Base-by-base conservation (phyloP, 2,888 invertebrate genomes). In the Drosophila dives region DNA sequence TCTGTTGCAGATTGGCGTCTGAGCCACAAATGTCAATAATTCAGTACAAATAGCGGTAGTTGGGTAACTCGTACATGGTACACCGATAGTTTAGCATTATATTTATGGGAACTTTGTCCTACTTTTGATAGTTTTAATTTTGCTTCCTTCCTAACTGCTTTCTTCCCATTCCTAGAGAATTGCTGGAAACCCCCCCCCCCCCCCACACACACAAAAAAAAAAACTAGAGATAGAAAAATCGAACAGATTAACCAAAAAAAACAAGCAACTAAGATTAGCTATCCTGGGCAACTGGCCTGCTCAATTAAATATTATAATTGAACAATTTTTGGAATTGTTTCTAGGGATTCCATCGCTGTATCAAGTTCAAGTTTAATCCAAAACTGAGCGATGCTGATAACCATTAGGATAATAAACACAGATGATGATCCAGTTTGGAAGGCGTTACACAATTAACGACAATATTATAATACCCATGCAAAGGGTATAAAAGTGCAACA, bases 11-110 rank as follows among this genome's bases (percentile, higher is more conserved):
- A 83, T 83, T 83, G 83, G 81, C 81, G 80, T 77, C 81, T 81
- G 77, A 81, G 81, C 68, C 77, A 81, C 82, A 83, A 83, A 83
- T 83, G 82, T 83, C 82, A 83, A 83, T 83, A 83, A 83, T 83
- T 83, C 83, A 83, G 72, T 59, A 55, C 80, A 81, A 83, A 81
- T 81, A 80, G 80, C 82, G 81, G 75, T 81, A 66, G 79, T 80
- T 76, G 66, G 48, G 56, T 53, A 38, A 50, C 29, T 50, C 33
- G 23, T 42, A 48, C 20, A 53, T 11, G 61, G 33, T 12, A 45
- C 20, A 32, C 11, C 26, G 45, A 58, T 29, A 69, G 48, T n/a
- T 29, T n/a, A 11, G 23, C 58, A 58, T 32, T 69, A 36, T 68
- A 68, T 68, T 68, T 68, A 68, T 56, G 67, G 17, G 48, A n/a